Evolutionary conservation across 2,113 vertebrate species (phyloP).

Genomic region (Ariopsis seemanni): DNA sequence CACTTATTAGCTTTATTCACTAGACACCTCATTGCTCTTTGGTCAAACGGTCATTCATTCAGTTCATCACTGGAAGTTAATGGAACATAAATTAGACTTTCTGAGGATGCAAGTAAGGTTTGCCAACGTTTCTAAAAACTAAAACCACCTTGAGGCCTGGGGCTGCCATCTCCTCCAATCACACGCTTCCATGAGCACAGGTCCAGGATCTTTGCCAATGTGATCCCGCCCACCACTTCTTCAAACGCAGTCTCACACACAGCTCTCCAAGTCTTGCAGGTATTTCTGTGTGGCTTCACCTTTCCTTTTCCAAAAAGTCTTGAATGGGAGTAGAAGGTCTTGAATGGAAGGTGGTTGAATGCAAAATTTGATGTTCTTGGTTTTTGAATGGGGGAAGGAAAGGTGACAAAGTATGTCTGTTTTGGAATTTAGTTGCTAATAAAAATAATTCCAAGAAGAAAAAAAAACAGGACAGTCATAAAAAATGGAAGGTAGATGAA

Average conservation of each 20-base stretch:
- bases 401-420: too few species aligned
- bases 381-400: neutral
- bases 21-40: neutral
- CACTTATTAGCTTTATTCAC: neutral
- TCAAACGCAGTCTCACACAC: constrained; percentile 21
- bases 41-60: neutral
- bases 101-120: neutral
- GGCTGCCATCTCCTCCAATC: constrained; percentile 30
- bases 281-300: constrained; percentile 10
- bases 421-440: neutral
- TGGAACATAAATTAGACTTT: neutral
- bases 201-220: constrained; percentile 50
- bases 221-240: constrained; percentile 53
- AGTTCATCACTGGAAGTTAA: neutral
- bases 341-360: neutral
- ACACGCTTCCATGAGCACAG: constrained; percentile 56
- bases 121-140: neutral
- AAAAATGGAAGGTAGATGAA: neutral
- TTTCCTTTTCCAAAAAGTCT: neutral
- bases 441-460: neutral
- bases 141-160: neutral
- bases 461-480: neutral
- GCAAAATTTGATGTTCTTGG: neutral
- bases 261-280: constrained; percentile 23
- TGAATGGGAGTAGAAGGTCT: constrained; percentile 10